phyloP scores from a whole-genome alignment of 2,113 vertebrate species.

The Archocentrus centrarchus region DNA sequence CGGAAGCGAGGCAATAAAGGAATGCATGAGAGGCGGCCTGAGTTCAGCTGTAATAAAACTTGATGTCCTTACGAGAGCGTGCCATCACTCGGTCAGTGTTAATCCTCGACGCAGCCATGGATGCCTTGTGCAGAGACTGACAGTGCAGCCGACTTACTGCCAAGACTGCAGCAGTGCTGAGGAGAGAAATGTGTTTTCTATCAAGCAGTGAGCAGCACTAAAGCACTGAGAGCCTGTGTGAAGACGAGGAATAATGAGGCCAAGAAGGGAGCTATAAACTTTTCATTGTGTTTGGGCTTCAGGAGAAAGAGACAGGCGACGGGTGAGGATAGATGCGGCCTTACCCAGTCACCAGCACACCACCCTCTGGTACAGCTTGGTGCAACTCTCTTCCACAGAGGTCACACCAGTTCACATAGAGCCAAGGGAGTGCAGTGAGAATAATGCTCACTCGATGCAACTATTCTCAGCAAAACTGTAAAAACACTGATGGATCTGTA shows the following conservation, averaged over 20 bases:
- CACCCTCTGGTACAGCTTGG: conserved; percentile 32
- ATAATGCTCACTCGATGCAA: background rate
- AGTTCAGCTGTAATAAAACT: conserved; percentile 53
- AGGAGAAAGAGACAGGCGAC: conserved; percentile 53
- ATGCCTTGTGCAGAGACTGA: conserved; percentile 39
- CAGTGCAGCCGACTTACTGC: conserved; percentile 45
- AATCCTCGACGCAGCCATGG: conserved; percentile 26
- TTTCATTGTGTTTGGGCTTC: conserved; percentile 70
- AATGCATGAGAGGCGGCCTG: background rate
- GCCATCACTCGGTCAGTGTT: conserved; percentile 32
- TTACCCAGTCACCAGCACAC: conserved; percentile 33
- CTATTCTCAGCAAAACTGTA: conserved; percentile 21
- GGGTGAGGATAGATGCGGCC: conserved; percentile 46
- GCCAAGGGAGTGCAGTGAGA: background rate
- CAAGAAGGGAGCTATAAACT: conserved; percentile 71
- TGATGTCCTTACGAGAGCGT: conserved; percentile 40
- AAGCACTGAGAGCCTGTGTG: conserved; percentile 29
- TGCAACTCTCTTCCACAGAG: conserved; percentile 24
- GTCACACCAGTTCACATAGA: conserved; percentile 53
- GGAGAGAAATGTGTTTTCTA: conserved; percentile 75
- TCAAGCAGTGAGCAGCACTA: conserved; percentile 54
- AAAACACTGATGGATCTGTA: background rate
- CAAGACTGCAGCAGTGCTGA: conserved; percentile 41
- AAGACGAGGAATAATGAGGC: conserved; percentile 61
- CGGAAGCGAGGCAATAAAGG: conserved; percentile 27